Percentiles rank a stretch among this genome's conserved stretches.
Conservation (phyloP, 30 jellyfish, hydroid and myxozoan genomes). For the Cassiopea andromeda region DNA sequence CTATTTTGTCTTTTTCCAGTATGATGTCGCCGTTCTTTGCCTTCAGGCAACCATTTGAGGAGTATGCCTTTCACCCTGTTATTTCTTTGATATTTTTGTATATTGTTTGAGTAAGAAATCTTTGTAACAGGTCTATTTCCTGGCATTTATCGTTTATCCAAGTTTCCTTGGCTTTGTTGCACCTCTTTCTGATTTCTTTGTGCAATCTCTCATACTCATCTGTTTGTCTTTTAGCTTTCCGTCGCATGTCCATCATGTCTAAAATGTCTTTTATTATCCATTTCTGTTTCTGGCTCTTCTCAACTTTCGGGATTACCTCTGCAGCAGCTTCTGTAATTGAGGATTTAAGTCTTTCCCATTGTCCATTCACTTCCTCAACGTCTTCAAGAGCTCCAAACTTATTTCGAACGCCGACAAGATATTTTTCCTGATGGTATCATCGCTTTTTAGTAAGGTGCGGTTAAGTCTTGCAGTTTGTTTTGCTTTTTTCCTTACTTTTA, state of each 20-base stretch:
- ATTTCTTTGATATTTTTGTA: constrained; percentile 4
- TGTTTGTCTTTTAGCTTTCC: neutral
- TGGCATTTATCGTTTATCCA: constrained; percentile 13
- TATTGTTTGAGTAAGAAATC: neutral
- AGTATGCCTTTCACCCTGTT: neutral
- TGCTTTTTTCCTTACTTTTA: no score
- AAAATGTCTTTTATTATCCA: constrained; percentile 12
- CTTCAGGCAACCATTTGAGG: neutral
- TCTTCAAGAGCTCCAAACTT: neutral
- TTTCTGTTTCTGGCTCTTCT: neutral
- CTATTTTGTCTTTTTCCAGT: neutral
- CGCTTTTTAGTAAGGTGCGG: neutral
- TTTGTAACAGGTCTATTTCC: neutral
- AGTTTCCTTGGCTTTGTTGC: neutral
- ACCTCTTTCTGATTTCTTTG: neutral
- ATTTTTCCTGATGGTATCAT: neutral
- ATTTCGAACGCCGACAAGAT: neutral
- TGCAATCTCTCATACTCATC: neutral
- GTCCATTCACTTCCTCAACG: neutral
- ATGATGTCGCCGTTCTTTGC: neutral
- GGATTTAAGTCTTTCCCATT: neutral
- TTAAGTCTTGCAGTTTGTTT: no score
- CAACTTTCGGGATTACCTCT: neutral
- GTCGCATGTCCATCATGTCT: constrained; percentile 10
- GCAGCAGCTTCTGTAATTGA: neutral